Conservation (phyloP, 2,113 vertebrate genomes). For the Bujurquina vittata region DNA sequence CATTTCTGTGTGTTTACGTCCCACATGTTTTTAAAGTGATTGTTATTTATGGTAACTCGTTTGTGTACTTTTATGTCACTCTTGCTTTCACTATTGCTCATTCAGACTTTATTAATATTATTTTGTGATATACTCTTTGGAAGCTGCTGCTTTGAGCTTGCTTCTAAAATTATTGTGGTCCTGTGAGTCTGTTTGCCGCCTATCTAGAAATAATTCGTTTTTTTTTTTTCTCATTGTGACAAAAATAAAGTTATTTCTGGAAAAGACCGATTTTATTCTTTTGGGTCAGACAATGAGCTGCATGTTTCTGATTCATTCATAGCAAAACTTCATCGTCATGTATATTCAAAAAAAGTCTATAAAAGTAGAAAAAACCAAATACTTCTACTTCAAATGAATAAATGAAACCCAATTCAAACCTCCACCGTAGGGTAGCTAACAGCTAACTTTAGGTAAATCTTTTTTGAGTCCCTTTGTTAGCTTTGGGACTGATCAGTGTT, state of each 20-base stretch:
- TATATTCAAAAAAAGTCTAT: not conserved
- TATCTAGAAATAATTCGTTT: not conserved
- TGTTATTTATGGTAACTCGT: not conserved
- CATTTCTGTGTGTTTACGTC: not conserved
- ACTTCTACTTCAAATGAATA: not conserved
- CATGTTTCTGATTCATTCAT: not conserved
- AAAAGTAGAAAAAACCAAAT: not conserved
- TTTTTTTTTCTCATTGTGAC: slow-evolving; percentile 20
- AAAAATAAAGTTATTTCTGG: slow-evolving; percentile 61
- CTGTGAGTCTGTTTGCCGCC: slow-evolving; percentile 29
- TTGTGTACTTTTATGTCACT: slow-evolving; percentile 5
- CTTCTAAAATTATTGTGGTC: slow-evolving; percentile 20
- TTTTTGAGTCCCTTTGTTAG: not conserved
- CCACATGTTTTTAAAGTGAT: slow-evolving; percentile 30
- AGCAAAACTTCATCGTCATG: not conserved
- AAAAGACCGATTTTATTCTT: not conserved
- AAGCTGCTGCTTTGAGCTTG: slow-evolving; percentile 14
- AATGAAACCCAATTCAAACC: not conserved
- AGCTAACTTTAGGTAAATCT: not conserved
- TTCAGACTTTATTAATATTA: slow-evolving; percentile 6
- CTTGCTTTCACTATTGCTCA: slow-evolving; percentile 1
- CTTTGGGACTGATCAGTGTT: not conserved
- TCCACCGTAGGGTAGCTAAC: not conserved
- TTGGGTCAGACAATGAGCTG: not conserved
- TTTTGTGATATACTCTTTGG: slow-evolving; percentile 26